Evolutionary conservation across 2,113 vertebrate genomes (phyloP), one percentile per base, ranked within the genome.

Genomic region (Nyctibius bracteatus): DNA sequence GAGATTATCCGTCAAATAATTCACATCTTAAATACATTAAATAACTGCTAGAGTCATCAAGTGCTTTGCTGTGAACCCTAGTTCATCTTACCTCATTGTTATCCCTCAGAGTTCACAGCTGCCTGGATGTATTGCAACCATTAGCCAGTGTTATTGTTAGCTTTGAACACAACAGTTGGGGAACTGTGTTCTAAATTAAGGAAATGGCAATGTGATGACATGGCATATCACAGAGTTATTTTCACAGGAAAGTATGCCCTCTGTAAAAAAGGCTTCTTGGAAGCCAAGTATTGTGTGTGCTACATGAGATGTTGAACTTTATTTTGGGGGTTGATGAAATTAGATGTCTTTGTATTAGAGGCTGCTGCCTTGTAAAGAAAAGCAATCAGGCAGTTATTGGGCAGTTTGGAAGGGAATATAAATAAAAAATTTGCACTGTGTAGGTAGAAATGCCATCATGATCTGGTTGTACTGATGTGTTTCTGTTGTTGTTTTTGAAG

Each of bases 11-110:
- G 93, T 97, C 95, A 97, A 97, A 97, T 97, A 96, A 97, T 97
- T 96, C 96, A 97, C 96, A 97, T 98, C 95, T 98, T 97, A 96
- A 97, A 96, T 97, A 95, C 74, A 98, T 98, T 98, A 97, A 98
- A 96, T 96, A 97, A 94, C 94, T 92, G 92, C 90, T 94, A 83
- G 92, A 97, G 87, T 97, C 91, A 96, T 90, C 87, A 82, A 96
- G 87, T 72, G 75, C 95, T 98, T 97, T 96, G 93, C 95, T 92
- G 86, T 96, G 97, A 97, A 96, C 95, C 82, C 85, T 86, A 96
- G 96, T 97, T 97, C 94, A 94, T 96, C 97, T 97, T 97, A 98
- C 97, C 95, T 98, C 97, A 98, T 97, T 97, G 97, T 97, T 97
- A 97, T 98, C 94, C 96, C 92, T 97, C 87, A 58, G 92, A 97